Percentiles rank a stretch among this genome's conserved stretches.
Evolutionary conservation across 1,140 invertebrate species (phyloP).

Genomic region (Halesus radiatus): DNA sequence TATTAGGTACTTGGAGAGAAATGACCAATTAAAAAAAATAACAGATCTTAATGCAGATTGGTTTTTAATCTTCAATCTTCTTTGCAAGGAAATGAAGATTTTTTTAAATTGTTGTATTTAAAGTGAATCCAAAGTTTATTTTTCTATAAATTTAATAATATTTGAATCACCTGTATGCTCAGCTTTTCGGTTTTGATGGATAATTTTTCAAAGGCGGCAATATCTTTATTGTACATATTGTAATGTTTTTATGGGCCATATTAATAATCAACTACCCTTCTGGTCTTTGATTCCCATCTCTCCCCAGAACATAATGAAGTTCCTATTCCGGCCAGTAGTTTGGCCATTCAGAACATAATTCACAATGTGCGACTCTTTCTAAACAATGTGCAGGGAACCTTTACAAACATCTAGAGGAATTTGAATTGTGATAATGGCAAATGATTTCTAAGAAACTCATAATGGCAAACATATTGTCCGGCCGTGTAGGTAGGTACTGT

Average conservation of each 20-base stretch:
- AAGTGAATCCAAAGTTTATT: too few relatives aligned
- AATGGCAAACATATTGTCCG: conserved; percentile 20
- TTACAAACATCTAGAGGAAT: conserved; percentile 29
- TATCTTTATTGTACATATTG: too few relatives aligned
- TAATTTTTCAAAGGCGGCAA: too few relatives aligned
- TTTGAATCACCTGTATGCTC: too few relatives aligned
- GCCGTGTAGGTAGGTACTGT: neutral
- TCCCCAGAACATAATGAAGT: neutral
- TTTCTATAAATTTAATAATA: too few relatives aligned
- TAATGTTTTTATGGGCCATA: too few relatives aligned
- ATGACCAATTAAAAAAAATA: neutral
- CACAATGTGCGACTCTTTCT: conserved; percentile 2
- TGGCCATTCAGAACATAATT: neutral
- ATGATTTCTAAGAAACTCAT: conserved; percentile 23
- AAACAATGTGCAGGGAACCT: conserved; percentile 10
- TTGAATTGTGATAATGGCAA: conserved; percentile 16
- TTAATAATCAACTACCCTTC: neutral
- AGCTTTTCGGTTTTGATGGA: too few relatives aligned
- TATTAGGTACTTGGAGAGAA: neutral
- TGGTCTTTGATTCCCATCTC: neutral
- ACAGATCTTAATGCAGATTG: too few relatives aligned
- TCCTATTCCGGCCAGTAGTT: neutral
- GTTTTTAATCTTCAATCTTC: too few relatives aligned
- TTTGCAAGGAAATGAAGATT: too few relatives aligned
- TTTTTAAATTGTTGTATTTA: too few relatives aligned